Evolutionary conservation across 2,113 vertebrate genomes (phyloP), one percentile per base, ranked within the genome.

Genomic region (Tursiops truncatus): DNA sequence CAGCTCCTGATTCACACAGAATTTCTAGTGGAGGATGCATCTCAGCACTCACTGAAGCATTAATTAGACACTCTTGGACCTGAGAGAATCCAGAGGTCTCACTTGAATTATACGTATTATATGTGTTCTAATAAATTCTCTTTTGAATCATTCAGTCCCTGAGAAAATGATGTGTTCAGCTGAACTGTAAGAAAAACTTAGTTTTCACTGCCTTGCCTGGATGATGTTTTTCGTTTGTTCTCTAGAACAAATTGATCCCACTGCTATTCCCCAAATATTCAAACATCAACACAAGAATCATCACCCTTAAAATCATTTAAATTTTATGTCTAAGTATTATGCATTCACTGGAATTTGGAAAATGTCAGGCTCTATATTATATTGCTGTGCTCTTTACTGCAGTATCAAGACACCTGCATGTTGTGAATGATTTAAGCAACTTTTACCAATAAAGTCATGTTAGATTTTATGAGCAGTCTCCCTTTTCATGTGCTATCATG

Each of bases 131-230:
- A 80, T 80, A 91, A 90, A 71, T 84, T 94, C 20, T 83, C 83
- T 92, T 87, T 80, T 44, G 23, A 84, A 86, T 89, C 47, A 68
- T 53, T 90, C 41, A 73, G 47, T 76, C 33, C 58, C 74, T 67
- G 50, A 90, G 38, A 92, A 82, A 80, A 58, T 26, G 13, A 89
- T 63, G 3, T 62, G 15, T 62, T 91, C 58, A 56, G 26, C 90
- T 3, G 0, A 95, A 74, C 68, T 83, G 50, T 74, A 96, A 85
- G 63, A 88, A 97, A 97, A 98, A 44, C 62, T 95, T 62, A 31
- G 63, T 90, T 97, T 92, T 87, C 88, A 94, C 97, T 98, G 91
- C 98, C 98, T 98, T 98, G 4, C 5, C 50, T 92, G 36, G 63
- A 33, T 80, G 50, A 84, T 67, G 25, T 21, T 85, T 97, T 84